Conservation (phyloP, 2,888 invertebrate genomes). For the Pachymerium ferrugineum region DNA sequence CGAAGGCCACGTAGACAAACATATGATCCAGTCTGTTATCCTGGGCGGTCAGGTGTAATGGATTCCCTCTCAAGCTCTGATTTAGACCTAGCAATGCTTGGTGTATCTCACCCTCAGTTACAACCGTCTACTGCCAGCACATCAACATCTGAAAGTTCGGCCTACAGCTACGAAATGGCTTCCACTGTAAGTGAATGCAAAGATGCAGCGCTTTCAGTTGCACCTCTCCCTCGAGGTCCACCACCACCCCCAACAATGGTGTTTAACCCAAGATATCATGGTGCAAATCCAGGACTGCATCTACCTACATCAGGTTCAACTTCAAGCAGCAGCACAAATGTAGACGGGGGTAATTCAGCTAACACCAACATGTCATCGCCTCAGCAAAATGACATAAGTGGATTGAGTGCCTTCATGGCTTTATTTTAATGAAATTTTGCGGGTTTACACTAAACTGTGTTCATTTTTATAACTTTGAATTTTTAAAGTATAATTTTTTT, state of each 20-base stretch:
- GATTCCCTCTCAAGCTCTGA: not conserved
- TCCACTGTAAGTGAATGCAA: not conserved
- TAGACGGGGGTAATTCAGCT: not conserved
- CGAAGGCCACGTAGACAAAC: conserved; percentile 38
- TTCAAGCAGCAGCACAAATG: conserved; percentile 32
- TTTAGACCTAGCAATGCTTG: not conserved
- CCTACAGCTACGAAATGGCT: not conserved
- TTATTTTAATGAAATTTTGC: conserved; percentile 32
- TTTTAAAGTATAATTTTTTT: too few relatives aligned
- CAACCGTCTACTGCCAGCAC: too few relatives aligned
- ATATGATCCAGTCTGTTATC: conserved; percentile 16
- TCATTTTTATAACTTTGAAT: too few relatives aligned
- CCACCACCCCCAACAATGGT: conserved; percentile 37
- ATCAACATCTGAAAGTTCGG: too few relatives aligned
- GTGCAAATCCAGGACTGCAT: conserved; percentile 34
- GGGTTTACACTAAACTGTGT: too few relatives aligned
- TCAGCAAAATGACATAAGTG: conserved; percentile 36
- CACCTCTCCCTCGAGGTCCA: conserved; percentile 27
- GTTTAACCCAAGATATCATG: conserved; percentile 37
- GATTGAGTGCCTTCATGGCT: conserved; percentile 38
- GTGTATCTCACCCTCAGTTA: conserved; percentile 25
- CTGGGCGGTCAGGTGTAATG: not conserved
- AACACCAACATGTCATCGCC: conserved; percentile 22
- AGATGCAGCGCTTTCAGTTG: not conserved
- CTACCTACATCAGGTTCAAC: conserved; percentile 15